Conservation (phyloP, 1,140 invertebrate species). For the Caenorhabditis inopinata region DNA sequence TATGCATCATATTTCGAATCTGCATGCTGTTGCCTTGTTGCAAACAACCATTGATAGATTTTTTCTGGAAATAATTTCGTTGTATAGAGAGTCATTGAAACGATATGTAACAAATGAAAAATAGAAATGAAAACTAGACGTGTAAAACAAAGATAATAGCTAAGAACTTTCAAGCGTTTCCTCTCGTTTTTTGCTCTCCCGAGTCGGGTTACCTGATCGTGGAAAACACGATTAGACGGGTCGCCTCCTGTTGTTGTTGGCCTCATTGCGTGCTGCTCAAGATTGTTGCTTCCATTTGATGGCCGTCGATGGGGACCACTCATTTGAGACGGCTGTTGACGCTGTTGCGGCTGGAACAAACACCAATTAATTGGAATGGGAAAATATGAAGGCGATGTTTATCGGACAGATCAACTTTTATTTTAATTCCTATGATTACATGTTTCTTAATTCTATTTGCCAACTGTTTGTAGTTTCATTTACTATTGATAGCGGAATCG, state of each 20-base stretch:
- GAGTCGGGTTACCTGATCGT: conserved; percentile 24
- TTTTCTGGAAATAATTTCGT: neutral
- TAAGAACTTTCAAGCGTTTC: neutral
- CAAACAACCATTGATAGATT: neutral
- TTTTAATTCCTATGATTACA: too few relatives aligned
- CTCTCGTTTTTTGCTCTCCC: neutral
- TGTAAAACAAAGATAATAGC: conserved; percentile 9
- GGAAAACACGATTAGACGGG: conserved; percentile 23
- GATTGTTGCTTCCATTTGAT: conserved; percentile 24
- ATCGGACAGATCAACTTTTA: too few relatives aligned
- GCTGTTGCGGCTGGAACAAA: conserved; percentile 8
- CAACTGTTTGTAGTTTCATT: too few relatives aligned
- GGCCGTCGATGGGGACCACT: conserved; percentile 26
- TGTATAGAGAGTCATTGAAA: too few relatives aligned
- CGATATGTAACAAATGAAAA: neutral
- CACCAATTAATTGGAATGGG: neutral
- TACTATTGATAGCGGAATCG: too few relatives aligned
- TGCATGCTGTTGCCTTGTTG: neutral
- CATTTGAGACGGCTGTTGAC: conserved; percentile 29
- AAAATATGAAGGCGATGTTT: neutral
- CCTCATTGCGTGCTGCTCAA: conserved; percentile 20
- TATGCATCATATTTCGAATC: neutral
- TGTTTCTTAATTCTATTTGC: too few relatives aligned
- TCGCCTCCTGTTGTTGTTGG: conserved; percentile 23
- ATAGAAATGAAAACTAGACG: neutral